These are phyloP conservation scores for Glaucopsyche alexis DNA, from an alignment of 2,888 invertebrate genomes.

Conservation along the genomic window DNA sequence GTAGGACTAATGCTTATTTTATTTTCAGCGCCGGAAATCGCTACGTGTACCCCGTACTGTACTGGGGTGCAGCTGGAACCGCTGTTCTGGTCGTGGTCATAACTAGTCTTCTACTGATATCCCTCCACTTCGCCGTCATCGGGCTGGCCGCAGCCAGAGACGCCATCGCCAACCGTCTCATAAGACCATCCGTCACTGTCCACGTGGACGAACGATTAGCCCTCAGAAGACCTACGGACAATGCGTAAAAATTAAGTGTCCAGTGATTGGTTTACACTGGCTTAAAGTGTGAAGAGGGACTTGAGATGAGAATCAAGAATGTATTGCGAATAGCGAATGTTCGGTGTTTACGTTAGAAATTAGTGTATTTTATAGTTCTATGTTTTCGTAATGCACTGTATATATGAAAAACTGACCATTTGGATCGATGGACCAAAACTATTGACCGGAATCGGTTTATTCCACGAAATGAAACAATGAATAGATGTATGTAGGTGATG, in stretches of 20 bases:
- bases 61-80: conserved; percentile 85
- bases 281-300: neutral
- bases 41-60: conserved; percentile 87
- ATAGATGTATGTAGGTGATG: too few species aligned
- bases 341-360: neutral
- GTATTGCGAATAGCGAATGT: neutral
- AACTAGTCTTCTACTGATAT: conserved; percentile 81
- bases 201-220: conserved; percentile 52
- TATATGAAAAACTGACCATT: too few species aligned
- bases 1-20: too few species aligned
- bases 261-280: neutral
- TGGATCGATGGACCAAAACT: too few species aligned
- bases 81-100: conserved; percentile 81
- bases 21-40: conserved; percentile 80
- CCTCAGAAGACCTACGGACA: conserved; percentile 46
- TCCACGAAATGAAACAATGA: neutral
- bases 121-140: conserved; percentile 81
- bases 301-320: neutral
- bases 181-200: conserved; percentile 46
- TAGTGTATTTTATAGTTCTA: too few species aligned
- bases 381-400: too few species aligned
- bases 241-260: neutral
- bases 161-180: conserved; percentile 45
- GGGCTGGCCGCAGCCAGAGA: conserved; percentile 76
- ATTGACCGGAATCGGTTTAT: too few species aligned